Base-by-base conservation (phyloP, 2,797 vertebrate genomes). In the Sebastes taczanowskii region DNA sequence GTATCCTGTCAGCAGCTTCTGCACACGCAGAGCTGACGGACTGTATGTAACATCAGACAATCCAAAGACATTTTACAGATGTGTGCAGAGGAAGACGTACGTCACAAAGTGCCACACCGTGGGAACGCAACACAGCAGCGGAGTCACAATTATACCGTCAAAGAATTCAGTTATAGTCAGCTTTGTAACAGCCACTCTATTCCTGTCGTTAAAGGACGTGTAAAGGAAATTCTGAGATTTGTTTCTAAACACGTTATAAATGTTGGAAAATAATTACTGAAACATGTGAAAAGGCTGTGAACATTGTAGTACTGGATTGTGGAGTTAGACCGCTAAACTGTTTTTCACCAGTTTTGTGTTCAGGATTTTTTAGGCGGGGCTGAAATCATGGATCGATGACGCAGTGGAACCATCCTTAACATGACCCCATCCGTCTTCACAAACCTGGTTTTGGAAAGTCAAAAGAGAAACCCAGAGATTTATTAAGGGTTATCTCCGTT, bases 1-100 rank as follows among this genome's bases (percentile, higher is more conserved):
- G 20, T 67, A 87, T 77, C 85, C 83, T 7, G 63, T 7, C 32
- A 83, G 66, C 63, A 64, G 52, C 52, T 92, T 94, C 82, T 94
- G 94, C 72, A 27, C 55, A 11, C 38, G 8, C 63, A 90, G 78
- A 82, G 73, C 7, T 2, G 86, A 94, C 16, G 90, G 91, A 38
- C 55, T 86, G 11, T 94, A 94, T 55, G 16, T 35, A 5, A 78
- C 46, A 62, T 46, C 71, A 10, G 25, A 77, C 16, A 34, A 74
- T 1, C 55, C 78, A 6, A 75, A 72, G 67, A 72, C 56, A 0
- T 85, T 88, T 65, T 94, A 91, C 62, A 81, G 52, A 30, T 94
- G 93, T 68, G 38, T 70, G 16, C 70, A 60, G 34, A 74, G 84
- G 32, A 76, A 62, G 16, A 91, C 84, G 5, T 91, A 74, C 4